Evolutionary conservation across 2,797 vertebrate genomes (phyloP), one percentile per base, ranked within the genome.

Genomic region (Erpetoichthys calabaricus): DNA sequence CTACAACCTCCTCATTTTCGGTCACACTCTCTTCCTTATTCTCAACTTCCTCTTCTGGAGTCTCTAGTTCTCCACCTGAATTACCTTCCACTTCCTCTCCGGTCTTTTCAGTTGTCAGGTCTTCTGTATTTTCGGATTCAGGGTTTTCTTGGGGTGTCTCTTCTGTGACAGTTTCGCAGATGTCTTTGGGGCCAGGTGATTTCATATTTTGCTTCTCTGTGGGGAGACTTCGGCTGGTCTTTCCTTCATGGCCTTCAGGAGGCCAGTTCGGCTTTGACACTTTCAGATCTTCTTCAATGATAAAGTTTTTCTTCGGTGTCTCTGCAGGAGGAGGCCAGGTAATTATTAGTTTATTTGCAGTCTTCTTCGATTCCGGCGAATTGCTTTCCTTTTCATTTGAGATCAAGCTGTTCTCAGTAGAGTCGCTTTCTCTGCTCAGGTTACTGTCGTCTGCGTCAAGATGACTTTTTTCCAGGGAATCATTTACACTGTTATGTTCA

Each of bases 221-320:
- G 79, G 73, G 7, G 79, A 68, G 65, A 66, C 72, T 8, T 68
- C 73, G 55, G 75, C 75, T 65, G 59, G 76, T 65, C 60, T 72
- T 81, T 47, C 75, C 75, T 73, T 71, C 63, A 60, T 65, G 74
- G 63, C 73, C 73, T 65, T 82, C 80, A 10, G 91, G 95, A 25
- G 95, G 94, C 95, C 94, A 97, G 68, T 84, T 89, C 54, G 89
- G 86, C 73, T 89, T 97, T 62, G 60, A 81, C 60, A 90, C 60
- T 72, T 86, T 88, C 72, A 90, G 73, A 50, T 88, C 83, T 66
- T 89, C 87, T 61, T 93, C 89, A 65, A 83, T 62, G 67, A 73
- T 77, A 73, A 86, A 85, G 55, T 67, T 62, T 80, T 86, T 92
- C 72, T 85, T 89, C 3, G 66, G 71, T 56, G 69, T 63, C 57